phyloP scores from a whole-genome alignment of 37 sponge, comb jelly and placozoan species.

The Tethya wilhelma region DNA sequence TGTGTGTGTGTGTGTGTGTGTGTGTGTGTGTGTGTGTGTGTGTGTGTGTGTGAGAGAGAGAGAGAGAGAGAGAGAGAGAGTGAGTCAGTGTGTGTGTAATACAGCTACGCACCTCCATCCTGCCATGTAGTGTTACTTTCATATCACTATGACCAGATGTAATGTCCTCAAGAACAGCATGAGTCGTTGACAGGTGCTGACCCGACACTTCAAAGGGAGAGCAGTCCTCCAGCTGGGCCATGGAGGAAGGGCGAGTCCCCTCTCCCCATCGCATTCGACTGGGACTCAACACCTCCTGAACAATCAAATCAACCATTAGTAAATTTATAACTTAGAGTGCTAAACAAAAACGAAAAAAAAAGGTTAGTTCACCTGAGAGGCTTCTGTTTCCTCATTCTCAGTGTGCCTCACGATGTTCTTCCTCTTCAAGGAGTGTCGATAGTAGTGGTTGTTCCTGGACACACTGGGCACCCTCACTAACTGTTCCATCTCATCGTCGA shows the following conservation, averaged over 20 bases:
- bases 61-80: too few relatives aligned
- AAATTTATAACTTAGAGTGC: neutral
- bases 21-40: too few relatives aligned
- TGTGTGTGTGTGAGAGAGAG: too few relatives aligned
- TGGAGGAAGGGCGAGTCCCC: neutral
- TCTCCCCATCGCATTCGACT: slow-evolving; percentile 24
- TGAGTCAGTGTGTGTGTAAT: too few relatives aligned
- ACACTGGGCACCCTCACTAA: slow-evolving; percentile 15
- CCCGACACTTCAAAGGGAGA: slow-evolving; percentile 33
- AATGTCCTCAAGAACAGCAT: slow-evolving; percentile 17
- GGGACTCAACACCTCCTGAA: neutral
- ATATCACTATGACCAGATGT: slow-evolving; percentile 9
- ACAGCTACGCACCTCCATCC: slow-evolving; percentile 13
- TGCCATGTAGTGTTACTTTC: neutral
- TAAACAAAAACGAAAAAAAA: neutral
- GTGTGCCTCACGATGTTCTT: neutral
- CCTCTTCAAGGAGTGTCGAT: slow-evolving; percentile 26
- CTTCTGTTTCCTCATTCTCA: neutral
- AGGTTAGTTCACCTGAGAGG: too few relatives aligned
- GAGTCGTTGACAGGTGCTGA: slow-evolving; percentile 14
- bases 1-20: too few relatives aligned
- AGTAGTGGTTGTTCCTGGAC: slow-evolving; percentile 16
- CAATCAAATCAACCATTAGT: neutral
- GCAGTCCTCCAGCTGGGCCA: neutral
- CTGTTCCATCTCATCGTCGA: neutral